A percentile compares a stretch with the other conserved stretches of the same genome.
phyloP scores from a whole-genome alignment of 37 sponge, comb jelly and placozoan genomes.

The Ianthella basta region DNA sequence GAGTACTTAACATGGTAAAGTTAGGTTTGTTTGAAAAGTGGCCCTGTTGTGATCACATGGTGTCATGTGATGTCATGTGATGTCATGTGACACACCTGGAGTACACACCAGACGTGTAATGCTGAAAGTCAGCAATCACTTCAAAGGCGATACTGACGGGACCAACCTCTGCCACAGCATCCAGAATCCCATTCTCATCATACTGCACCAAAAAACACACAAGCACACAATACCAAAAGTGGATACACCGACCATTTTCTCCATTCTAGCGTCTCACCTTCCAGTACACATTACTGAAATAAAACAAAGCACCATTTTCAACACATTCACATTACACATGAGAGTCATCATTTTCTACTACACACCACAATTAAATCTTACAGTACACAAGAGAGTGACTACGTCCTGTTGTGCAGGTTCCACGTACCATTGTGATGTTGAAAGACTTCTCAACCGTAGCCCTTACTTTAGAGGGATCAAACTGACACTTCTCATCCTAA shows the following conservation, averaged over 20 bases:
- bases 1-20: too few species aligned
- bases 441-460: conserved; percentile 64
- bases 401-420: background rate
- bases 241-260: too few species aligned
- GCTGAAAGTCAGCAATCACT: conserved; percentile 51
- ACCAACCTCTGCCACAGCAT: conserved; percentile 61
- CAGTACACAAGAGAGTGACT: too few species aligned
- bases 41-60: background rate
- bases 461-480: conserved; percentile 47
- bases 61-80: background rate
- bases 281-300: too few species aligned
- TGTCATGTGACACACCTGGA: conserved; percentile 40
- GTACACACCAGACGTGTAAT: conserved; percentile 68
- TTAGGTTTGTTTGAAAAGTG: too few species aligned
- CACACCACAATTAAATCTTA: too few species aligned
- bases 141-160: conserved; percentile 76
- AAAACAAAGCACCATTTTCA: background rate
- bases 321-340: too few species aligned
- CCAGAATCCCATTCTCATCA: conserved; percentile 59
- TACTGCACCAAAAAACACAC: too few species aligned
- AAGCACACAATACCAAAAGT: too few species aligned
- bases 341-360: too few species aligned
- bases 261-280: too few species aligned
- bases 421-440: conserved; percentile 65
- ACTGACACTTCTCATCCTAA: conserved; percentile 57